A percentile compares a stretch with the other conserved stretches of the same genome.
These are phyloP conservation scores for Archivesica marissinica DNA, from an alignment of 1,140 invertebrate genomes.

Conservation along the genomic window DNA sequence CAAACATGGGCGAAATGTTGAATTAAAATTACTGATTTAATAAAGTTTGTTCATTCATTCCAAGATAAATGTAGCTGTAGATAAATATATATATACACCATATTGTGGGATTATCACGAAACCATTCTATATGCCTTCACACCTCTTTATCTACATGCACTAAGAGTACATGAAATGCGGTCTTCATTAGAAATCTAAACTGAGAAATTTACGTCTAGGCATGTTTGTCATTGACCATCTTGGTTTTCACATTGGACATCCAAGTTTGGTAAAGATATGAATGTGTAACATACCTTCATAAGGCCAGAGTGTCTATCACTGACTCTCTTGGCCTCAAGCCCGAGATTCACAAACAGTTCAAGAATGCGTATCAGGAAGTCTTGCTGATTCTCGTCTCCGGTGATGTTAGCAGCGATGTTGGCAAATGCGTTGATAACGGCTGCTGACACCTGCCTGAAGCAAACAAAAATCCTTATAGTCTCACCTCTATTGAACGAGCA, in stretches of 20 bases:
- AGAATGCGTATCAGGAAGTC: constrained; percentile 94
- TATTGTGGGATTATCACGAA: too few species aligned
- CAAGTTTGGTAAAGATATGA: neutral
- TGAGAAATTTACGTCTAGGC: neutral
- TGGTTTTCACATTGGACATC: neutral
- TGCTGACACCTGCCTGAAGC: constrained; percentile 95
- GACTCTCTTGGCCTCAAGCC: constrained; percentile 96
- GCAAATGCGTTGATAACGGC: constrained; percentile 90
- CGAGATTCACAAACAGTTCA: constrained; percentile 98
- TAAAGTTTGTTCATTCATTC: too few species aligned
- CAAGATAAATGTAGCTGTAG: too few species aligned
- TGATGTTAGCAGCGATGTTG: constrained; percentile 95
- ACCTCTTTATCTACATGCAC: too few species aligned
- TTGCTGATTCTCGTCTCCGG: constrained; percentile 93
- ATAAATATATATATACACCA: too few species aligned
- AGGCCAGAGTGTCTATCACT: constrained; percentile 92
- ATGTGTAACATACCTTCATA: constrained; percentile 87
- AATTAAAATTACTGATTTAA: too few species aligned
- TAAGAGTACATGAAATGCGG: too few species aligned
- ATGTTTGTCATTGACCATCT: neutral
- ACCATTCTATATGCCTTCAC: too few species aligned
- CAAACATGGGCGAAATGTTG: too few species aligned
- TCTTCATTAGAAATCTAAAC: neutral
- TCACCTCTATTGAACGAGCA: too few species aligned
- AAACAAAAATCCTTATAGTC: too few species aligned